A percentile compares a stretch with the other conserved stretches of the same genome.
These are phyloP conservation scores for Australoheros scitulus DNA, from an alignment of 2,113 vertebrate species.

Conservation along the genomic window DNA sequence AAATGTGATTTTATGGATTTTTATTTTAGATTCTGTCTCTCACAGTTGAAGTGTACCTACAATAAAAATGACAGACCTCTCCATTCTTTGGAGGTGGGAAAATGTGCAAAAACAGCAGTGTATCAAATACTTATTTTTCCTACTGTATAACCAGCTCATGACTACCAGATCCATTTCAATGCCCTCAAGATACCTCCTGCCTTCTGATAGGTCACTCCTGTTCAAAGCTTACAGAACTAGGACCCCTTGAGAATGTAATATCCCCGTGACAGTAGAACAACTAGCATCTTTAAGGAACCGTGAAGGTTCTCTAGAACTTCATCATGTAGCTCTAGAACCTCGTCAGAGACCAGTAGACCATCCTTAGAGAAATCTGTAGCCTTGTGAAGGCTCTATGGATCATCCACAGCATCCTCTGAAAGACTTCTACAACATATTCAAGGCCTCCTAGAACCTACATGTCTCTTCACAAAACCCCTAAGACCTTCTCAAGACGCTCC, in stretches of 20 bases:
- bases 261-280: background rate
- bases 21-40: too few species aligned
- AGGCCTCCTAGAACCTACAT: background rate
- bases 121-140: too few species aligned
- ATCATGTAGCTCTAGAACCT: accelerated
- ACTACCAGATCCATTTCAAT: background rate
- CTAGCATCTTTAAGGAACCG: background rate
- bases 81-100: too few species aligned
- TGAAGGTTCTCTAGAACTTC: background rate
- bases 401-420: background rate
- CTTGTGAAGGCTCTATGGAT: background rate
- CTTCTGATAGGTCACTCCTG: background rate
- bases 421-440: background rate
- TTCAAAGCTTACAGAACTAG: background rate
- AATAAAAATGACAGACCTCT: too few species aligned
- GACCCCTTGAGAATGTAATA: background rate
- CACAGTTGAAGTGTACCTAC: too few species aligned
- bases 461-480: background rate
- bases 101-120: too few species aligned
- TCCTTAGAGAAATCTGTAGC: background rate
- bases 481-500: too few species aligned
- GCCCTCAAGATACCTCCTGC: background rate
- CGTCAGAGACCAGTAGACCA: background rate
- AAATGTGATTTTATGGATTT: too few species aligned
- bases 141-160: background rate